Evolutionary conservation across 2,888 invertebrate genomes (phyloP), one percentile per base, ranked within the genome.

Genomic region (Elysia crispata): DNA sequence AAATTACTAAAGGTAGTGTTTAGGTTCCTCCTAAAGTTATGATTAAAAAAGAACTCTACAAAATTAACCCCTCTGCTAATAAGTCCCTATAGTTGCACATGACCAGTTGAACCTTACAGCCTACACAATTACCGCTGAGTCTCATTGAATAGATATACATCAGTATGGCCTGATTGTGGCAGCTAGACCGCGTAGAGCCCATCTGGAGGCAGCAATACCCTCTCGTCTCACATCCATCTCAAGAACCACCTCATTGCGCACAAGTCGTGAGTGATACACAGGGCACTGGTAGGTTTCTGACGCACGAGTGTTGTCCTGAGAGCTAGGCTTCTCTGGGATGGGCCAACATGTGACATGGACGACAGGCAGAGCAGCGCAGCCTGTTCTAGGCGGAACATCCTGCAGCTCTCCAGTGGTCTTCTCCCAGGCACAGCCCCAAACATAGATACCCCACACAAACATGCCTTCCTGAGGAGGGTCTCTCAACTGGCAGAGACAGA

Each of bases 401-500:
- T 89, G 86, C 23, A 92, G 86, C 67, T 92, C 92, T 23, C 90
- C 89, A 1, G 90, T 90, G 33, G 91, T 91, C 84, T 91, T 92
- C 84, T 92, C 92, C 89, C 90, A 92, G 70, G 89, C 87, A 86
- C 91, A 92, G 25, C 91, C 92, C 92, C 92, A 92, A 74, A 92
- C 86, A 81, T 91, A 89, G 76, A 92, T 89, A 25, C 92, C 92
- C 83, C 89, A 90, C 1, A 92, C 87, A 86, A 92, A 92, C 86
- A 92, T 90, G 20, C 92, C 92, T 83, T 92, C 92, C 73, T 90
- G 88, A n/a, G 92, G 92, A 62, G 92, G 92, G 79, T 92, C 92
- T 73, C 92, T 88, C 50, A 92, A 84, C 91, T 92, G 84, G 1
- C 85, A 80, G 41, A 11, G 41, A 41, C 11, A 41, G 11, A 11